These are phyloP conservation scores for Microplitis manilae DNA, from an alignment of 2,888 invertebrate genomes.

Conservation along the genomic window DNA sequence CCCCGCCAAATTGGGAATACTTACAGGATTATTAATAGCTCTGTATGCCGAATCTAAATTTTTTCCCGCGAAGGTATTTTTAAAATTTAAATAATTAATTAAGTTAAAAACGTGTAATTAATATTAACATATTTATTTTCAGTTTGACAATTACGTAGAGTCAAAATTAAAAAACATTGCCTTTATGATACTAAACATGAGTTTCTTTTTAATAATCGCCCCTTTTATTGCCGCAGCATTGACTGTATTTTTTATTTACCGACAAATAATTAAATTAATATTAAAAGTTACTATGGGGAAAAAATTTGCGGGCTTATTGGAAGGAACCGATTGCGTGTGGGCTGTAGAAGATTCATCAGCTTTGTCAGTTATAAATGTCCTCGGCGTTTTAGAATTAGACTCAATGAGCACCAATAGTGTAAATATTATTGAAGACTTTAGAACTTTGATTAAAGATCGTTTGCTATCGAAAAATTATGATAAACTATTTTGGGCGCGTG, in stretches of 20 bases:
- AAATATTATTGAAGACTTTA: constrained; percentile 52
- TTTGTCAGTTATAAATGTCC: constrained; percentile 73
- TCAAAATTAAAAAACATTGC: constrained; percentile 43
- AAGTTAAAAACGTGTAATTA: not conserved
- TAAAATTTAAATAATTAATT: constrained; percentile 8
- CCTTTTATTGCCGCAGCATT: constrained; percentile 49
- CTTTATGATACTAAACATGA: constrained; percentile 44
- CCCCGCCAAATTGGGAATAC: constrained; percentile 56
- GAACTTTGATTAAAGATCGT: constrained; percentile 49
- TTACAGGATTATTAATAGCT: constrained; percentile 60
- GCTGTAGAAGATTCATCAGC: constrained; percentile 73
- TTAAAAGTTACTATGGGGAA: constrained; percentile 60
- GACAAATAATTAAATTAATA: constrained; percentile 49
- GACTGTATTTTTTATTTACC: constrained; percentile 50
- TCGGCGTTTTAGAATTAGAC: constrained; percentile 71
- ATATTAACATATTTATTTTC: not conserved
- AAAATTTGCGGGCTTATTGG: constrained; percentile 72
- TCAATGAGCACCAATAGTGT: constrained; percentile 39
- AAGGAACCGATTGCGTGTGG: constrained; percentile 75
- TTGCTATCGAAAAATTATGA: constrained; percentile 50
- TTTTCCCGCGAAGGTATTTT: constrained; percentile 45
- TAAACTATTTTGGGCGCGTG: constrained; percentile 72
- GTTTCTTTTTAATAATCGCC: constrained; percentile 47
- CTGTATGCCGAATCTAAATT: constrained; percentile 45
- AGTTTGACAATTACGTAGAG: constrained; percentile 44